Conservation (phyloP, 2,888 invertebrate species). For the Melanophora roralis region DNA sequence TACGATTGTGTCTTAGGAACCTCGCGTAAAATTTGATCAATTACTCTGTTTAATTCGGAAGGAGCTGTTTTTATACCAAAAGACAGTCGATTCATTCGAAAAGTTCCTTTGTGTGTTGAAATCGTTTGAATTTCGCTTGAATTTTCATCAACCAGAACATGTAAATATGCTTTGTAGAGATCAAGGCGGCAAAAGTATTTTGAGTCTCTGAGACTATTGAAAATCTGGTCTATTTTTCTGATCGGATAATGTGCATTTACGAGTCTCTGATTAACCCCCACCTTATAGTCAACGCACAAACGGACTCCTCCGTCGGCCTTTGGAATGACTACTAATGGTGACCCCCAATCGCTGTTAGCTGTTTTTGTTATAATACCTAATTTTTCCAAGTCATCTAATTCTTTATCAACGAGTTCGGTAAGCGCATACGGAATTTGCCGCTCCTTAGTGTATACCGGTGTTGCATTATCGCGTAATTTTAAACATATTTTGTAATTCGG, state of each 20-base stretch:
- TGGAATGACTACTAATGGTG: conserved; percentile 8
- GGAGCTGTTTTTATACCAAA: conserved; percentile 40
- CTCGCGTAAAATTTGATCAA: conserved; percentile 50
- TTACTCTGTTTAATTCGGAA: neutral
- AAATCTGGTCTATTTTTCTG: conserved; percentile 31
- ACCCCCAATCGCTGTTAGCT: neutral
- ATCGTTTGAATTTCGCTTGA: conserved; percentile 17
- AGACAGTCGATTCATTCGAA: neutral
- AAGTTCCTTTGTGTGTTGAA: conserved; percentile 11
- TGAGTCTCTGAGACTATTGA: conserved; percentile 31
- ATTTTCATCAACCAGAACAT: neutral
- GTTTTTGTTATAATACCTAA: neutral
- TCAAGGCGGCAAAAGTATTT: conserved; percentile 42
- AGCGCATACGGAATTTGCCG: conserved; percentile 10
- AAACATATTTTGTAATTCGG: conserved; percentile 23
- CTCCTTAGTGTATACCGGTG: conserved; percentile 19
- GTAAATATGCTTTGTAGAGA: conserved; percentile 45
- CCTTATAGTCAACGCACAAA: conserved; percentile 19
- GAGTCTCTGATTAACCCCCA: conserved; percentile 3
- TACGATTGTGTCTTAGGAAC: conserved; percentile 49
- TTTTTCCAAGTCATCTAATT: neutral
- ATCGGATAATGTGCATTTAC: neutral
- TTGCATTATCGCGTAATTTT: conserved; percentile 16
- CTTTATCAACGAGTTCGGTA: neutral
- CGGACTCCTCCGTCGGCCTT: neutral